A percentile compares a stretch with the other conserved stretches of the same genome.
Conservation (phyloP, 2,797 vertebrate genomes). For the Leptoclinus maculatus region DNA sequence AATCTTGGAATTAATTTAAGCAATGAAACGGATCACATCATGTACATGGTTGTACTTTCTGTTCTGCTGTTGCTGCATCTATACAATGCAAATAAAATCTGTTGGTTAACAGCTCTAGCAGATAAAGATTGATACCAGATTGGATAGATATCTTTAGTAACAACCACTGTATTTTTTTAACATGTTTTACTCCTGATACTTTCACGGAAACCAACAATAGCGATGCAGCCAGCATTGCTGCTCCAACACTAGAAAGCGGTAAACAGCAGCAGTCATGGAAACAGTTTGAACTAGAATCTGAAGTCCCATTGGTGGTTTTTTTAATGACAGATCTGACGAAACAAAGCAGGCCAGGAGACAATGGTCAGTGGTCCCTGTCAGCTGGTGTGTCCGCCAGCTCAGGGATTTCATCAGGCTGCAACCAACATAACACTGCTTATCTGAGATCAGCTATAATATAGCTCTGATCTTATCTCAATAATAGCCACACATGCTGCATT, state of each 20-base stretch:
- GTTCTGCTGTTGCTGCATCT: constrained; percentile 22
- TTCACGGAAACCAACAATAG: constrained; percentile 5
- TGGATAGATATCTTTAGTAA: background rate
- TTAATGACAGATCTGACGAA: constrained; percentile 26
- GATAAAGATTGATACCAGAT: background rate
- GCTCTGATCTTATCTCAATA: background rate
- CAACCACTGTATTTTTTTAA: background rate
- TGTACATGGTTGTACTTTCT: constrained; percentile 2
- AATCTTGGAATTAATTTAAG: constrained; percentile 10
- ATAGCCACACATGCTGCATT: constrained; percentile 9
- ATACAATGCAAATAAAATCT: constrained; percentile 13
- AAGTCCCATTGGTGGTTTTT: constrained; percentile 20
- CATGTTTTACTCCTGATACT: background rate
- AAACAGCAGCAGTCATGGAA: constrained; percentile 36
- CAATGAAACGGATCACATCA: constrained; percentile 22
- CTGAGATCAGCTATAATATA: constrained; percentile 24
- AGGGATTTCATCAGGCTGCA: constrained; percentile 39
- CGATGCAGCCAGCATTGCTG: constrained; percentile 18
- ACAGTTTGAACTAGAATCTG: constrained; percentile 34
- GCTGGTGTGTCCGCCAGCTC: constrained; percentile 24
- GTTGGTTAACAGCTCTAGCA: constrained; percentile 7
- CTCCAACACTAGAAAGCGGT: constrained; percentile 24
- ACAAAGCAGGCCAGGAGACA: constrained; percentile 51
- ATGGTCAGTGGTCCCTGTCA: constrained; percentile 29
- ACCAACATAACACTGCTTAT: constrained; percentile 30